Evolutionary conservation across 2,888 invertebrate species (phyloP), one percentile per base, ranked within the genome.

Genomic region (Listrodromus nycthemerus): DNA sequence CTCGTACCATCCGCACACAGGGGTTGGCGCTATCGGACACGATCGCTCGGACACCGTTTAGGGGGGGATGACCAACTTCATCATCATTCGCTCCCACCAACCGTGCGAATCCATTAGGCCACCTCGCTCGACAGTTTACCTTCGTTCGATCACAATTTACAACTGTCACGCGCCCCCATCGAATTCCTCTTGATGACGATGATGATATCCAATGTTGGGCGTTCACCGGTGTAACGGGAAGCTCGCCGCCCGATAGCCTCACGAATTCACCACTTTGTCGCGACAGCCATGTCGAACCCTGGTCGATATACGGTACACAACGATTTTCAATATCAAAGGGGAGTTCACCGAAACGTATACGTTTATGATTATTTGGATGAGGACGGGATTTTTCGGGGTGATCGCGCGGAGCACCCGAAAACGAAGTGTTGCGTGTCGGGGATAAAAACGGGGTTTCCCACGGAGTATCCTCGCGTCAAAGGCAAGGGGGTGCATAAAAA

Each of bases 121-220:
- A 30, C 37, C 65, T 52, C 48, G 16, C 58, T 58, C 45, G 55
- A 48, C 48, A 71, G 58, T 71, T 30, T 24, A 27, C 52, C 8
- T 24, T 37, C 58, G 63, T 50, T 80, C 58, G 21, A 71, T 66
- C 65, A 41, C 70, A 70, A 71, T 70, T 71, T 66, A 7, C 21
- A 69, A 45, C 58, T 21, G 27, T 65, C 41, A 13, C 41, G 21
- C 8, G 58, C 24, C 7, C 41, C 4, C n/a, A 77, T 52, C 24
- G 24, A 37, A 1, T 16, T 6, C n/a, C 27, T 30, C n/a, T 3
- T 27, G 16, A 65, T 45, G 45, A 50, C 30, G 4, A 63, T 52
- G 4, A 63, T 52, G 27, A 71, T 30, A 24, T 65, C 24, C 2
- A 48, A 8, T 30, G 58, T 27, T 27, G 24, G 21, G 27, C n/a